Evolutionary conservation across 1,140 invertebrate species (phyloP).

Genomic region (Drosophila santomea): DNA sequence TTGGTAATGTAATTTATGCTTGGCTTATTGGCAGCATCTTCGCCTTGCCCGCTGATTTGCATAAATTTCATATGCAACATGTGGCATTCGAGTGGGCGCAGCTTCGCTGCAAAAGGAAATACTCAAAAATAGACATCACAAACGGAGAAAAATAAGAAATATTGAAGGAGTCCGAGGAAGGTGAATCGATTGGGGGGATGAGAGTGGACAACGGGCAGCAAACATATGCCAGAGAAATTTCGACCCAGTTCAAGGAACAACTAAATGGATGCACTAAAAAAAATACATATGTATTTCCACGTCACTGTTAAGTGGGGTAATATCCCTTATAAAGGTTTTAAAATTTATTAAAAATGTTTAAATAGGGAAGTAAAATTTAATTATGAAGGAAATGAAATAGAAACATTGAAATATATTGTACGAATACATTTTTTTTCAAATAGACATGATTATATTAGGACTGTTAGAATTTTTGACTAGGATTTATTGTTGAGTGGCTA

Average conservation of each 20-base stretch:
- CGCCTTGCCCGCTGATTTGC: conserved; percentile 62
- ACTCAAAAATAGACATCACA: conserved; percentile 76
- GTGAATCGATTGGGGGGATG: background rate
- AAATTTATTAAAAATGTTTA: no score
- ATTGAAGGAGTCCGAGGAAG: conserved; percentile 9
- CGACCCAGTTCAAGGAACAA: conserved; percentile 57
- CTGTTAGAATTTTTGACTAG: no score
- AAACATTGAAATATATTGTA: no score
- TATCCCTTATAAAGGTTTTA: no score
- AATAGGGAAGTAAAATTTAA: background rate
- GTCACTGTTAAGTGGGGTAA: no score
- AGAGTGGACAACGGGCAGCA: conserved; percentile 25
- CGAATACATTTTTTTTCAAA: no score
- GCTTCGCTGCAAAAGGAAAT: conserved; percentile 49
- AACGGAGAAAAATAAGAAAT: conserved; percentile 27
- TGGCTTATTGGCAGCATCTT: conserved; percentile 76
- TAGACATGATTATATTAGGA: no score
- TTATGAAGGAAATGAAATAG: background rate
- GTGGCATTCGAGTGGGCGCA: conserved; percentile 70
- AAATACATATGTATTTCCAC: background rate
- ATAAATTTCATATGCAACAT: conserved; percentile 82
- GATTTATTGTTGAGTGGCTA: no score
- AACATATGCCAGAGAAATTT: conserved; percentile 67
- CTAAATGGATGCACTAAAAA: conserved; percentile 22
- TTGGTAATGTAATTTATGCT: conserved; percentile 78